Percentiles rank a stretch among this genome's conserved stretches.
phyloP scores from a whole-genome alignment of 1,140 invertebrate species.

The Cotesia vestalis region DNA sequence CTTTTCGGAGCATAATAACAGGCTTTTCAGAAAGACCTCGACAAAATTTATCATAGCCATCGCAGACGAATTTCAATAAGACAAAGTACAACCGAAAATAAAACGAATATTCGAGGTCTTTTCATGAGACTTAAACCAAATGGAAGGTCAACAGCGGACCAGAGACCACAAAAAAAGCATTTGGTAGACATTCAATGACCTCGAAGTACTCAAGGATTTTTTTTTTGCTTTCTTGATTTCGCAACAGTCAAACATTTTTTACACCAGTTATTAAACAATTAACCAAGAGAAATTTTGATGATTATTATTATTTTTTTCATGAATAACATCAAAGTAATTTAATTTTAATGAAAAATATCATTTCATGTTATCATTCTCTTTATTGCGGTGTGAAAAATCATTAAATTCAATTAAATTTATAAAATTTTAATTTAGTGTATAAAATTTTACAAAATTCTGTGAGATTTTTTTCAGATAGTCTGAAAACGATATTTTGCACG shows the following conservation, averaged over 20 bases:
- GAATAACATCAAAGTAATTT: too few species aligned
- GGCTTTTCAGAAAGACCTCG: conserved; percentile 34
- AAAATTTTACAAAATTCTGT: too few species aligned
- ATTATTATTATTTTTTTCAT: too few species aligned
- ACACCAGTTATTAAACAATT: too few species aligned
- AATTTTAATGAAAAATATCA: too few species aligned
- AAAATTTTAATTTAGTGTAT: too few species aligned
- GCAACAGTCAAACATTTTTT: conserved; percentile 5
- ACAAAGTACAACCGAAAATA: conserved; percentile 36
- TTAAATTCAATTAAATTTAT: too few species aligned
- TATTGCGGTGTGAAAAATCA: too few species aligned
- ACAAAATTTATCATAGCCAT: conserved; percentile 30
- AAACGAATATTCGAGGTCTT: conserved; percentile 41
- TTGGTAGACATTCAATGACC: conserved; percentile 33
- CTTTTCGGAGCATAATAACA: conserved; percentile 35
- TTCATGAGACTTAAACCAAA: conserved; percentile 38
- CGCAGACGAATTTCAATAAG: conserved; percentile 15
- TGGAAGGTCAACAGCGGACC: conserved; percentile 42
- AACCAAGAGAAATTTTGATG: conserved; percentile 34
- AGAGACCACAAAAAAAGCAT: conserved; percentile 30
- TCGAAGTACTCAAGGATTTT: conserved; percentile 36
- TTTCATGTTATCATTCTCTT: too few species aligned
- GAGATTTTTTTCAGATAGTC: too few species aligned
- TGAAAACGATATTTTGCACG: too few species aligned
- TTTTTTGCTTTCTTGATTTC: conserved; percentile 14